Percentiles rank a stretch among this genome's conserved stretches.
Evolutionary conservation across 2,888 invertebrate species (phyloP).

Genomic region (Argyra leucocephala): DNA sequence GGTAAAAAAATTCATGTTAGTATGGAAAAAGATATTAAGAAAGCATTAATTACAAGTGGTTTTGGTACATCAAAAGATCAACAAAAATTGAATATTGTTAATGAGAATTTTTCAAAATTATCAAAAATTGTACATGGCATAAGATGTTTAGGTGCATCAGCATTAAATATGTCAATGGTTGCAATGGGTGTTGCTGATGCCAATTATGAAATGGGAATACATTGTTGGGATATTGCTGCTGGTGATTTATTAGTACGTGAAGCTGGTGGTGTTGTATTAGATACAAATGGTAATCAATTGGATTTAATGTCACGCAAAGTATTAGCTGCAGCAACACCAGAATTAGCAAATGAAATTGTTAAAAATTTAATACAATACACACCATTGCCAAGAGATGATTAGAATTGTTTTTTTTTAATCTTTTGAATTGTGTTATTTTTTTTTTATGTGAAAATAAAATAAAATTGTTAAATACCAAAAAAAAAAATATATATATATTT

Average conservation of each 20-base stretch:
- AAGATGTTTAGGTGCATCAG: constrained; percentile 82
- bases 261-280: constrained; percentile 85
- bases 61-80: constrained; percentile 67
- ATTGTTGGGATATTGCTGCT: constrained; percentile 91
- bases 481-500: too few relatives aligned
- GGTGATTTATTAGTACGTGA: constrained; percentile 83
- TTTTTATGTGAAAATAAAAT: too few relatives aligned
- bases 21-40: constrained; percentile 53
- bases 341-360: constrained; percentile 60
- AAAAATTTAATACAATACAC: constrained; percentile 59
- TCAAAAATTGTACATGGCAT: constrained; percentile 63
- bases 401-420: too few relatives aligned
- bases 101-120: constrained; percentile 58
- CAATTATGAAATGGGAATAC: constrained; percentile 87
- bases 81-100: constrained; percentile 55
- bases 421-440: too few relatives aligned
- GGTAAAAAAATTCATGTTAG: constrained; percentile 65
- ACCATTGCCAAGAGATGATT: constrained; percentile 59
- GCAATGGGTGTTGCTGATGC: constrained; percentile 81
- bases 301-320: constrained; percentile 74
- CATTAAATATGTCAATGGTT: constrained; percentile 87
- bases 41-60: constrained; percentile 66
- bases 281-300: constrained; percentile 72
- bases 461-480: too few relatives aligned
- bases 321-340: constrained; percentile 63